phyloP scores from a whole-genome alignment of 2,888 invertebrate species.

The Norana najaformis region DNA sequence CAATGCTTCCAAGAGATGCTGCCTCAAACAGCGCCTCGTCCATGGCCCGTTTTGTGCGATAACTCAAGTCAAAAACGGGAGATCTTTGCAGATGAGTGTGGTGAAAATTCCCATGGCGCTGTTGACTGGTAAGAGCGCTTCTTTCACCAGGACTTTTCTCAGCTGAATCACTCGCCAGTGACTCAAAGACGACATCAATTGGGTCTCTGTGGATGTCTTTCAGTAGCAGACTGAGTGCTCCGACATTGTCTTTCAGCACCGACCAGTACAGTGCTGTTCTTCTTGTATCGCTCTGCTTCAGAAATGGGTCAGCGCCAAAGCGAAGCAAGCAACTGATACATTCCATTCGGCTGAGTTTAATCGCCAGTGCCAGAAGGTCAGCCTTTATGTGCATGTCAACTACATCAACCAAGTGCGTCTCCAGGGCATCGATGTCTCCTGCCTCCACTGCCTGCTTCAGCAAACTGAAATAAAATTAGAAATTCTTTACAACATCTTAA shows the following conservation, averaged over 20 bases:
- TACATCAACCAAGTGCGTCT: not conserved
- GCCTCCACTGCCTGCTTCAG: conserved; percentile 20
- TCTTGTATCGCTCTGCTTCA: conserved; percentile 23
- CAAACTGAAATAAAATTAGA: not conserved
- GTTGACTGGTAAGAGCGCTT: not conserved
- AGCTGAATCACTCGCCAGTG: not conserved
- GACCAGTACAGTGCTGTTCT: conserved; percentile 23
- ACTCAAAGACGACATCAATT: conserved; percentile 8
- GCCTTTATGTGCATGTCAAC: conserved; percentile 9
- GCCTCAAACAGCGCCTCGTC: conserved; percentile 32
- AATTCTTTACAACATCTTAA: not conserved
- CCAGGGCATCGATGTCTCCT: not conserved
- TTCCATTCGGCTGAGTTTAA: not conserved
- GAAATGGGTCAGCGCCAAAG: conserved; percentile 28
- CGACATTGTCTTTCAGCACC: conserved; percentile 14
- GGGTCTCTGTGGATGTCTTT: not conserved
- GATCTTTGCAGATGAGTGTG: not conserved
- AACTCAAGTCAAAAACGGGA: not conserved
- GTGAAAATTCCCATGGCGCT: not conserved
- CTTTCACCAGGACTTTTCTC: not conserved
- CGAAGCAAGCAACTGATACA: conserved; percentile 15
- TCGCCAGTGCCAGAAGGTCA: conserved; percentile 5
- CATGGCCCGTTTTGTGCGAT: conserved; percentile 17
- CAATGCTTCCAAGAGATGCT: not conserved
- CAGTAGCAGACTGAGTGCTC: not conserved